A percentile compares a stretch with the other conserved stretches of the same genome.
These are phyloP conservation scores for Callithrix jacchus DNA, from an alignment of 2,113 vertebrate species.

Conservation along the genomic window DNA sequence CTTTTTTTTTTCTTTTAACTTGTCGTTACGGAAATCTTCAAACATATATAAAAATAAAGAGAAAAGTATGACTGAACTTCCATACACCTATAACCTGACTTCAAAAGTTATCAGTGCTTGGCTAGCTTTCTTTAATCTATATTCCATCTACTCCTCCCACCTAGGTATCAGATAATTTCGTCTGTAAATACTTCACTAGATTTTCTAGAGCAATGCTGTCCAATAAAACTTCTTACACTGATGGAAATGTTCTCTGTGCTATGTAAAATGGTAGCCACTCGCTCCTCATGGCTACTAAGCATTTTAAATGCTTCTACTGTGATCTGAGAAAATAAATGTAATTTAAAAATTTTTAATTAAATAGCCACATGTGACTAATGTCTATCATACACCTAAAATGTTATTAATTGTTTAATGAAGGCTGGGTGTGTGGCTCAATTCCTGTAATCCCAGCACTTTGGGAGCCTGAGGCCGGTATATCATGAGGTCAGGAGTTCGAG, in stretches of 20 bases:
- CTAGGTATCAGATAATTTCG: neutral
- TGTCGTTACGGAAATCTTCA: constrained; percentile 39
- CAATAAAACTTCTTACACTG: neutral
- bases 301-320: neutral
- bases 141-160: neutral
- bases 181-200: neutral
- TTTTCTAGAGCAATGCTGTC: constrained; percentile 6
- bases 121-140: neutral
- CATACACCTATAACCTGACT: neutral
- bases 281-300: neutral
- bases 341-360: neutral
- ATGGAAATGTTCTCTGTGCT: neutral
- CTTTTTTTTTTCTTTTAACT: constrained; percentile 29
- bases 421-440: neutral
- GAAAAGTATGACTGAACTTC: neutral
- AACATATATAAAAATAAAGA: constrained; percentile 26
- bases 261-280: neutral
- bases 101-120: neutral
- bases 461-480: neutral
- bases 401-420: constrained; percentile 9
- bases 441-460: neutral
- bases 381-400: neutral
- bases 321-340: neutral
- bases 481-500: neutral
- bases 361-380: neutral